A percentile compares a stretch with the other conserved stretches of the same genome.
Evolutionary conservation across 1,140 invertebrate genomes (phyloP).

Genomic region (Calycopis cecrops): DNA sequence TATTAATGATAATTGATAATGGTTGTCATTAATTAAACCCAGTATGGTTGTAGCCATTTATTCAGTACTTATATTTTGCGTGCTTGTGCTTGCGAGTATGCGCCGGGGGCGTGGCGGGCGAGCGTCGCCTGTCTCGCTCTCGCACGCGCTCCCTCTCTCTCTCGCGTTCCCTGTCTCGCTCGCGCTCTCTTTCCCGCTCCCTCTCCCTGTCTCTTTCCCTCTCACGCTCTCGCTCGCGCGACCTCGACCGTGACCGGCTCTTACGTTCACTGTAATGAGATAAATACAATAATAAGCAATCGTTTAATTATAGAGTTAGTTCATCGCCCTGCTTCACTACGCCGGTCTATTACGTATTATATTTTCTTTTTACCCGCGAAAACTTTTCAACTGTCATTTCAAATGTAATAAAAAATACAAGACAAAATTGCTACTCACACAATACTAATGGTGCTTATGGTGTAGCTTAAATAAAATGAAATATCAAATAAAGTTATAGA

Average conservation of each 20-base stretch:
- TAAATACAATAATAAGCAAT: neutral
- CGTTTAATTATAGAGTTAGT: too few species aligned
- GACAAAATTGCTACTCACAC: too few species aligned
- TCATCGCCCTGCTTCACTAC: too few species aligned
- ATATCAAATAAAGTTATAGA: too few species aligned
- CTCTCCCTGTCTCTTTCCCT: conserved; percentile 32
- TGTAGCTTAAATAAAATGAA: too few species aligned
- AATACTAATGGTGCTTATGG: too few species aligned
- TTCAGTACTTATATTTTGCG: conserved; percentile 60
- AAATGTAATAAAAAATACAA: too few species aligned
- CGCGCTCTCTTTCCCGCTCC: conserved; percentile 35
- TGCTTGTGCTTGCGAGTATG: conserved; percentile 62
- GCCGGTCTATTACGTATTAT: too few species aligned
- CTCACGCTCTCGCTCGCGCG: conserved; percentile 41
- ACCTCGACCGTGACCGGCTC: conserved; percentile 50
- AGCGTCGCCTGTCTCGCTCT: conserved; percentile 43
- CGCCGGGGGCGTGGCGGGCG: conserved; percentile 50
- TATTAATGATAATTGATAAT: neutral
- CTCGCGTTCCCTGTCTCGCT: conserved; percentile 38
- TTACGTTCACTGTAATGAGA: conserved; percentile 44
- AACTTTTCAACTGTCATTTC: too few species aligned
- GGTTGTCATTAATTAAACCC: neutral
- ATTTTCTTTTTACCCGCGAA: too few species aligned
- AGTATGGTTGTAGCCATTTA: neutral
- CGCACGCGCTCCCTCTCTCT: conserved; percentile 41